Percentiles rank a stretch among this genome's conserved stretches.
These are phyloP conservation scores for Eristalinus aeneus DNA, from an alignment of 2,888 invertebrate species.

Conservation along the genomic window DNA sequence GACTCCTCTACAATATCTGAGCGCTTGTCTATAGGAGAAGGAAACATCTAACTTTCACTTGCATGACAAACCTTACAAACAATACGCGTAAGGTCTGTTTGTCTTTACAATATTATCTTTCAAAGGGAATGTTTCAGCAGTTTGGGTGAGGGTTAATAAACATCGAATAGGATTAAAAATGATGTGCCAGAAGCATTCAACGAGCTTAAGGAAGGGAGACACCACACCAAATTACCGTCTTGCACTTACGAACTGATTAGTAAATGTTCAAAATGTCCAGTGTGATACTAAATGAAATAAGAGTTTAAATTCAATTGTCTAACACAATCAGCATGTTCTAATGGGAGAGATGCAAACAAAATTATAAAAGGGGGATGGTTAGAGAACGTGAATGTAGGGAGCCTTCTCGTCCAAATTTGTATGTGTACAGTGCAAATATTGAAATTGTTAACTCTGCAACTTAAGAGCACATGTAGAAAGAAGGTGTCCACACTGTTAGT, in stretches of 20 bases:
- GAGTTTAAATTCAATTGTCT: background rate
- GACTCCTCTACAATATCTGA: no score
- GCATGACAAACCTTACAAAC: no score
- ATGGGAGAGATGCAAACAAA: background rate
- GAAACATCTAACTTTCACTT: no score
- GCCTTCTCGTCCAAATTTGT: no score
- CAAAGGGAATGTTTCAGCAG: background rate
- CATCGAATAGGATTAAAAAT: background rate
- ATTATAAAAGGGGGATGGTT: background rate
- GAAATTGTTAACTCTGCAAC: no score
- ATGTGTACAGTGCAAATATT: no score
- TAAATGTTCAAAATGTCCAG: constrained; percentile 25
- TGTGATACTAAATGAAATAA: constrained; percentile 13
- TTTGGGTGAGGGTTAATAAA: background rate
- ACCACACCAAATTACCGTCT: background rate
- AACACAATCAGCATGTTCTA: background rate
- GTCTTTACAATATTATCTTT: no score
- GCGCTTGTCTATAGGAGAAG: no score
- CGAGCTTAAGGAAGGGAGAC: background rate
- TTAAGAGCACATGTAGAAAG: no score
- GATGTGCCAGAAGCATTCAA: background rate
- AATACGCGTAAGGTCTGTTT: no score
- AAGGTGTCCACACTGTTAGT: no score
- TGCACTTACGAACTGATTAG: background rate
- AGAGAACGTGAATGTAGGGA: background rate